Base-by-base conservation (phyloP, 2,888 invertebrate genomes). In the Pherbina coryleti region DNA sequence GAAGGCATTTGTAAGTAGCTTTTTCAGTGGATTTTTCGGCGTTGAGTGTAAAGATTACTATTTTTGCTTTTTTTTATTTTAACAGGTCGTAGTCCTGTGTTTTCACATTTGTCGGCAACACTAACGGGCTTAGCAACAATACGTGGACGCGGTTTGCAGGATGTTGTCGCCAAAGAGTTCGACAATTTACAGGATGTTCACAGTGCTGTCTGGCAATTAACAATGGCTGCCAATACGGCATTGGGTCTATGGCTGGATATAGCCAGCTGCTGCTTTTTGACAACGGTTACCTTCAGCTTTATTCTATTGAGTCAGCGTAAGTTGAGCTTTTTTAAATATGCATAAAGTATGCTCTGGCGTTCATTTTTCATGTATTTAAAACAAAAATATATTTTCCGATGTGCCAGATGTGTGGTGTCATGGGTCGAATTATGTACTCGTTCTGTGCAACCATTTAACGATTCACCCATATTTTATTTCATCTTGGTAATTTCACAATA, bases 51-150 rank as follows among this genome's bases (percentile, higher is more conserved):
- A n/a, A 34, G n/a, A 22, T 19, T 19, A 28, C 60, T 44, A 51
- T 14, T 37, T 2, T 5, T 11, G 31, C 11, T 11, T 31, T 57
- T 57, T 5, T 22, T 25, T 62, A 11, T 28, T 62, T 34, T 22
- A 37, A 19, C 37, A 86, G 95, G 94, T 77, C 92, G 95, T 80
- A 97, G 97, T 89, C 98, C 98, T 0, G 95, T 98, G 0, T 97
- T 97, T 88, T 95, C 97, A 0, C 97, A 98, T 87, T 92, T 98
- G 82, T 94, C 95, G n/a, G 94, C 97, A 0, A 94, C 96, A 0
- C 90, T 98, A 8, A 93, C 94, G 79, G 98, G 98, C 1, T 92
- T 98, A 44, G 93, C 95, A 53, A 97, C 97, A 0, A 97, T 98
- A 79, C 92, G 98, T 78, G 94, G 97, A 0, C 93, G 94, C 1